Percentiles rank a stretch among this genome's conserved stretches.
Conservation (phyloP, 1,140 invertebrate species). For the Drosophila repletoides region DNA sequence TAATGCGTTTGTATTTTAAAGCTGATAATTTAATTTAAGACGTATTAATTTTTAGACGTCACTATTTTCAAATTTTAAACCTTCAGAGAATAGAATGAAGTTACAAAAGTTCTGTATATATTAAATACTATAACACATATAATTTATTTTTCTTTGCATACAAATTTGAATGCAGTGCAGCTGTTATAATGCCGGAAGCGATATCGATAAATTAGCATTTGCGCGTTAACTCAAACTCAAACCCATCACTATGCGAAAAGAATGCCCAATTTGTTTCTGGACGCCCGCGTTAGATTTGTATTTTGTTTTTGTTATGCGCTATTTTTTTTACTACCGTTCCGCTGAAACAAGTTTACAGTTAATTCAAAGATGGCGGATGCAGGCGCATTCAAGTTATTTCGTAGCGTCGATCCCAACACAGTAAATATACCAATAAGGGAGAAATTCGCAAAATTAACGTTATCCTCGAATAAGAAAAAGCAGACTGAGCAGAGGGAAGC, state of each 20-base stretch:
- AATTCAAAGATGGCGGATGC: constrained; percentile 48
- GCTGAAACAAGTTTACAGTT: constrained; percentile 15
- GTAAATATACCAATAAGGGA: constrained; percentile 70
- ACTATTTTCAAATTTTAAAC: too few species aligned
- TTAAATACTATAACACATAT: too few species aligned
- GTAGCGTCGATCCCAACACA: constrained; percentile 64
- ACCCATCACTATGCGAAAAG: background rate
- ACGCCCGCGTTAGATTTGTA: constrained; percentile 32
- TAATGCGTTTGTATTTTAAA: too few species aligned
- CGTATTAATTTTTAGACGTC: too few species aligned
- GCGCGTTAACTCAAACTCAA: background rate
- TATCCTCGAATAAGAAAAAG: constrained; percentile 72
- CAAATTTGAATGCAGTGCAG: too few species aligned
- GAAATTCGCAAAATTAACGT: constrained; percentile 72
- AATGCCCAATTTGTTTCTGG: background rate
- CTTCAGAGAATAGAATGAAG: too few species aligned
- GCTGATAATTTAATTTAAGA: too few species aligned
- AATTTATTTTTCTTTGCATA: too few species aligned
- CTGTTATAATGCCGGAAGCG: too few species aligned
- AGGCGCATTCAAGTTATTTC: constrained; percentile 58
- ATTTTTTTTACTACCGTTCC: background rate
- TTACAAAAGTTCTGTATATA: too few species aligned
- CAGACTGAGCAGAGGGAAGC: constrained; percentile 1
- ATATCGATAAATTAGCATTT: background rate
- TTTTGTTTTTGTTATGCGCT: constrained; percentile 1